phyloP scores from a whole-genome alignment of 2,888 invertebrate genomes.

The Arge pagana region DNA sequence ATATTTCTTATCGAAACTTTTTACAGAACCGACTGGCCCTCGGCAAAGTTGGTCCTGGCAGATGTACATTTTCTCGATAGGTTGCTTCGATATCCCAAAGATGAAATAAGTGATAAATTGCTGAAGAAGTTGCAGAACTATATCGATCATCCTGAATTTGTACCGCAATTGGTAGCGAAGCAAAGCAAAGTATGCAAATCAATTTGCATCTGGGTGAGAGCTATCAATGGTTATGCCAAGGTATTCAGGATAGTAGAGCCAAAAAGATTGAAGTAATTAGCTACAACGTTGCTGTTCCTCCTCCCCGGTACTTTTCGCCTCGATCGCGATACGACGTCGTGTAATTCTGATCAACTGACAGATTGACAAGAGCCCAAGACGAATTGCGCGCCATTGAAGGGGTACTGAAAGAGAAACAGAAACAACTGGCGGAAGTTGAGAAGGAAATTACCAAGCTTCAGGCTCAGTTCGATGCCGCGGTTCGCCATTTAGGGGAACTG shows the following conservation, averaged over 20 bases:
- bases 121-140: conserved; percentile 82
- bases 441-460: conserved; percentile 64
- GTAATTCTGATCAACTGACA: conserved; percentile 27
- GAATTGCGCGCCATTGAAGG: conserved; percentile 78
- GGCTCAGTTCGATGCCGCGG: conserved; percentile 71
- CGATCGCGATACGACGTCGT: no score
- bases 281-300: conserved; percentile 1
- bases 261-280: conserved; percentile 74
- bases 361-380: conserved; percentile 65
- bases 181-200: conserved; percentile 88
- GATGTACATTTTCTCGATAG: conserved; percentile 83
- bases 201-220: conserved; percentile 91
- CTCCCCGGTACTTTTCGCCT: no score
- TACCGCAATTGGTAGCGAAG: conserved; percentile 81
- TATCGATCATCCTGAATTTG: conserved; percentile 83
- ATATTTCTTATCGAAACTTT: conserved; percentile 30
- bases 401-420: conserved; percentile 78
- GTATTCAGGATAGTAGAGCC: conserved; percentile 87
- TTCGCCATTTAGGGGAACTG: conserved; percentile 75
- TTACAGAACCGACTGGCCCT: conserved; percentile 81
- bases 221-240: conserved; percentile 87
- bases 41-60: conserved; percentile 79
- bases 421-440: conserved; percentile 81
- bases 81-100: conserved; percentile 84
- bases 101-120: conserved; percentile 77